These are phyloP conservation scores for Campylomormyrus tamandua DNA, from an alignment of 2,113 vertebrate genomes.

Conservation along the genomic window DNA sequence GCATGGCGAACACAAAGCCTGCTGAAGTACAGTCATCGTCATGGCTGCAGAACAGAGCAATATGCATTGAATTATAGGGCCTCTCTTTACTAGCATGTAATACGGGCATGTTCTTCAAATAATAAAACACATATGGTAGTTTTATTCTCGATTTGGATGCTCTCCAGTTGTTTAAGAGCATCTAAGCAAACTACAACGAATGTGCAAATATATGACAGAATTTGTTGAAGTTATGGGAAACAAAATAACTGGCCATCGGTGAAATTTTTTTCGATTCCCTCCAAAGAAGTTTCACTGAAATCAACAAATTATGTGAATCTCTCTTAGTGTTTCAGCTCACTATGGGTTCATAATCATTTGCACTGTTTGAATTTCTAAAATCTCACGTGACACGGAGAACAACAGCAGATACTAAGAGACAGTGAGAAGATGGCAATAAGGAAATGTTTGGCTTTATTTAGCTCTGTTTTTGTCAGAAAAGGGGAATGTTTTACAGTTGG, in stretches of 20 bases:
- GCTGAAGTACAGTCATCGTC: background rate
- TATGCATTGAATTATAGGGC: background rate
- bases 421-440: background rate
- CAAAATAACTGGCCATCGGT: background rate
- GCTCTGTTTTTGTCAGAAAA: background rate
- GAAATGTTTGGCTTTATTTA: constrained; percentile 10
- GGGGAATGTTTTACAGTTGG: background rate
- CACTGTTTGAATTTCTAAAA: background rate
- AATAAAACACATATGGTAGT: background rate
- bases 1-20: background rate
- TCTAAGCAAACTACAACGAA: background rate
- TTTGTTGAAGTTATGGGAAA: background rate
- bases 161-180: background rate
- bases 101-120: background rate
- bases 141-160: background rate
- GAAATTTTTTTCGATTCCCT: background rate
- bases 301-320: background rate
- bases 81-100: background rate
- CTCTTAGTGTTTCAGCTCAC: background rate
- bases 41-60: background rate
- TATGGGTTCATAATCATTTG: background rate
- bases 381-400: background rate
- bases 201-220: background rate
- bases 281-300: background rate
- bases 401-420: background rate